Evolutionary conservation across 2,888 invertebrate genomes (phyloP), one percentile per base, ranked within the genome.

Genomic region (Tuta absoluta): DNA sequence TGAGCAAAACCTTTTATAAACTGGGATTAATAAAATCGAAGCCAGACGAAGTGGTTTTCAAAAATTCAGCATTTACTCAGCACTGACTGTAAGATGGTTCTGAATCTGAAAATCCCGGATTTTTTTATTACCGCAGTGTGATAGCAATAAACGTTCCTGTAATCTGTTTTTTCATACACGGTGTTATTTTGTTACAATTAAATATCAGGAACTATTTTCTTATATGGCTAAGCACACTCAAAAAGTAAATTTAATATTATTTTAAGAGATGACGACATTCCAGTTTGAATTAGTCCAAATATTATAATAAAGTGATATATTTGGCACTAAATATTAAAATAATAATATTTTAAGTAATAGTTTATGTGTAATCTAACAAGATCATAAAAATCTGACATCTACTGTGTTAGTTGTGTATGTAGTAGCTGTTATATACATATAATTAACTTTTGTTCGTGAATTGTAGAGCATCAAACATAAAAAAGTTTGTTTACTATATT

Each of bases 1-100:
- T 33, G 51, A 53, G 51, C 14, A 14, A 23, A 53, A 53, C 21
- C 11, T 33, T n/a, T 28, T 24, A 33, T 1, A 56, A 33, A 33
- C n/a, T 33, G 17, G 56, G 56, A 56, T 56, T 56, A 56, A 5
- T 17, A 33, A 38, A 38, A 38, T 58, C 58, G 38, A 23, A 38
- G 21, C 38, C 19, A 58, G 38, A 58, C 11, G 19, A 38, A 58
- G 38, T 21, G 58, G 38, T 38, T 58, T 45, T 58, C 14, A 58
- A 58, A 37, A 37, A 58, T 58, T 58, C 58, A 58, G 58, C 37
- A 38, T 38, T 37, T 58, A 58, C 38, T 58, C 38, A 19, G 38
- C 21, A 11, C 38, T 21, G n/a, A 11, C 38, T 21, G n/a, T 56
- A n/a, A 56, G 56, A 21, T 56, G n/a, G 12, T 17, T n/a, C 14